Percentiles rank a stretch among this genome's conserved stretches.
phyloP scores from a whole-genome alignment of 2,888 invertebrate genomes.

The Caenorhabditis drosophilae region DNA sequence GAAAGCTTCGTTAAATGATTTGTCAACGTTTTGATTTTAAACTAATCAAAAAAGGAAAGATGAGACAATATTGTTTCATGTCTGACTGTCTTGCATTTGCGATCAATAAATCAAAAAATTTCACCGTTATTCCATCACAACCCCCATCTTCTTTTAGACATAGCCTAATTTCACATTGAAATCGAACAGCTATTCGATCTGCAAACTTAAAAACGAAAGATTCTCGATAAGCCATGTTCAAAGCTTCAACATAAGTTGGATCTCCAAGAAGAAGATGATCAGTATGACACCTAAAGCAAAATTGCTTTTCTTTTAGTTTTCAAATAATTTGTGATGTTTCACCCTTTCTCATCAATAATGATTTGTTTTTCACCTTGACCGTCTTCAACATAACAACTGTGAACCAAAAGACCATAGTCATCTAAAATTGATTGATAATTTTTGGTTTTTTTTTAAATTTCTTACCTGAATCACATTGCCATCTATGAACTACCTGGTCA shows the following conservation, averaged over 20 bases:
- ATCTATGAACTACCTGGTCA: constrained; percentile 69
- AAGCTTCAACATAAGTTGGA: constrained; percentile 67
- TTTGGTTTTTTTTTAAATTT: neutral
- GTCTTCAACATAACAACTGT: constrained; percentile 68
- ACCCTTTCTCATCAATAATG: constrained; percentile 68
- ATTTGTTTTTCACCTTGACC: constrained; percentile 67
- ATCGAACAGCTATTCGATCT: constrained; percentile 67
- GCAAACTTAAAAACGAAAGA: constrained; percentile 69
- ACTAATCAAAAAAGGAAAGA: no score
- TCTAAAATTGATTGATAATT: constrained; percentile 40
- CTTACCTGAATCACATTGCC: constrained; percentile 67
- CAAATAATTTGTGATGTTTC: neutral
- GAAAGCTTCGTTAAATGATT: neutral
- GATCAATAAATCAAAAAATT: no score
- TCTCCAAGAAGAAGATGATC: constrained; percentile 67
- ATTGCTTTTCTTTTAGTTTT: neutral
- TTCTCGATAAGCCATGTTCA: constrained; percentile 69
- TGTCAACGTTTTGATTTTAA: constrained; percentile 9
- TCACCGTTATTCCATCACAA: constrained; percentile 66
- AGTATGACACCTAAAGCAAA: constrained; percentile 61
- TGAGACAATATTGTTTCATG: no score
- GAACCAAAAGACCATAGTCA: constrained; percentile 67
- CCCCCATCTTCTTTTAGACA: constrained; percentile 68
- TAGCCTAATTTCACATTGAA: constrained; percentile 67
- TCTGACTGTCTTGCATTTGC: no score